phyloP scores from a whole-genome alignment of 2,113 vertebrate genomes.

The Henicopernis longicauda region DNA sequence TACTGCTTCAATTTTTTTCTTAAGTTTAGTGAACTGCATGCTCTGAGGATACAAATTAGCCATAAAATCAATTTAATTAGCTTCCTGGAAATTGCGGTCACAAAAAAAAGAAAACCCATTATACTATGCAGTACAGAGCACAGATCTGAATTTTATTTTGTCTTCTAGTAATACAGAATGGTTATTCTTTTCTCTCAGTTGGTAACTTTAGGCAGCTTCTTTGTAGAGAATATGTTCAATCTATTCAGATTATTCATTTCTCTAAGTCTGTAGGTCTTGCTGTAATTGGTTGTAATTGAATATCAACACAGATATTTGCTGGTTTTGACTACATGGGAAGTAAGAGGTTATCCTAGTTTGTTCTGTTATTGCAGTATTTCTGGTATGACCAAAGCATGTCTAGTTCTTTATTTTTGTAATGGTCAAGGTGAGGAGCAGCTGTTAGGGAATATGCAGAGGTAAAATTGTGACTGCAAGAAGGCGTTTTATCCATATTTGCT shows the following conservation, averaged over 20 bases:
- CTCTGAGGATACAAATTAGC: background rate
- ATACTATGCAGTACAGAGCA: background rate
- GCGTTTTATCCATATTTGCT: rapidly evolving
- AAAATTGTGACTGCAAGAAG: background rate
- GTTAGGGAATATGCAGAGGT: background rate
- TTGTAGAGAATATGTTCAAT: background rate
- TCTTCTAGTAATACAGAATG: background rate
- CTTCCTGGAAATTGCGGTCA: background rate
- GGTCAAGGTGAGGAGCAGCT: background rate
- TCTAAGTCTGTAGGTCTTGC: background rate
- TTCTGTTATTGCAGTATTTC: background rate
- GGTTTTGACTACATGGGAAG: background rate
- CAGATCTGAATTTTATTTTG: background rate
- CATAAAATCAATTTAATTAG: constrained; percentile 12
- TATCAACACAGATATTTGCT: background rate
- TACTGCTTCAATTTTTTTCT: background rate
- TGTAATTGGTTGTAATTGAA: background rate
- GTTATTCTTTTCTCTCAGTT: background rate
- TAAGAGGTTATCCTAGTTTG: background rate
- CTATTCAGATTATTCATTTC: background rate
- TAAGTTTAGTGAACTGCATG: background rate
- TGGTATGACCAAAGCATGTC: background rate
- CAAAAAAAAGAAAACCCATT: background rate
- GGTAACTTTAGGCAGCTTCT: background rate
- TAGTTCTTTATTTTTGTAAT: background rate